Conservation (phyloP, 2,888 invertebrate species). For the Coelopa pilipes region DNA sequence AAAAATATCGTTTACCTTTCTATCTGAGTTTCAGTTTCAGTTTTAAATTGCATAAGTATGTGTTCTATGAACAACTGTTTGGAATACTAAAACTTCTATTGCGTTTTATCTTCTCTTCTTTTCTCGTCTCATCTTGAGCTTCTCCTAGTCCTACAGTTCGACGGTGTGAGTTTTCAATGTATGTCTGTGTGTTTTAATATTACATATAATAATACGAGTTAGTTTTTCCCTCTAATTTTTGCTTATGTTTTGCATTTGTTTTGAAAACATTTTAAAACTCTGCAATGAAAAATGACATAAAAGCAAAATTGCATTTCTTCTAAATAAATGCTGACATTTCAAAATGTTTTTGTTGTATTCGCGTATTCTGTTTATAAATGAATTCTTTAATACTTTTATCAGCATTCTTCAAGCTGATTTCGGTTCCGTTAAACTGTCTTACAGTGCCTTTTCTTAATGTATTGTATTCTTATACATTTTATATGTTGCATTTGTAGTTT, state of each 20-base stretch:
- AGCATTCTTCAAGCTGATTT: no score
- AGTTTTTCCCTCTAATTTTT: not conserved
- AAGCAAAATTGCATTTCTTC: not conserved
- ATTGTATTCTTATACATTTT: no score
- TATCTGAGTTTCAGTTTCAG: not conserved
- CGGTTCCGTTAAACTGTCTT: no score
- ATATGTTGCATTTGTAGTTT: conserved; percentile 1
- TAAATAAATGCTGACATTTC: not conserved
- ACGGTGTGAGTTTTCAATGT: not conserved
- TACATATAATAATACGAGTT: not conserved
- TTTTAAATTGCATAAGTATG: no score
- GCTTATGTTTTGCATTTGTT: conserved; percentile 2
- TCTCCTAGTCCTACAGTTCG: not conserved
- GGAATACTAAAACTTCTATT: no score
- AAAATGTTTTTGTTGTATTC: conserved; percentile 4
- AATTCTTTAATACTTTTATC: no score
- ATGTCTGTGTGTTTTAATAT: not conserved
- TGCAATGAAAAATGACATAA: conserved; percentile 21
- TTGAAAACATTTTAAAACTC: conserved; percentile 11
- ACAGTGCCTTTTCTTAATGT: no score
- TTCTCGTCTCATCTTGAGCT: not conserved
- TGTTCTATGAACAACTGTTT: no score
- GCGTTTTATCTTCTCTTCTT: not conserved
- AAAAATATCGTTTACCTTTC: conserved; percentile 27
- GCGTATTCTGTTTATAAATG: no score